Conservation (phyloP, 2,888 invertebrate species). For the Lepidocyrtinus sp. region DNA sequence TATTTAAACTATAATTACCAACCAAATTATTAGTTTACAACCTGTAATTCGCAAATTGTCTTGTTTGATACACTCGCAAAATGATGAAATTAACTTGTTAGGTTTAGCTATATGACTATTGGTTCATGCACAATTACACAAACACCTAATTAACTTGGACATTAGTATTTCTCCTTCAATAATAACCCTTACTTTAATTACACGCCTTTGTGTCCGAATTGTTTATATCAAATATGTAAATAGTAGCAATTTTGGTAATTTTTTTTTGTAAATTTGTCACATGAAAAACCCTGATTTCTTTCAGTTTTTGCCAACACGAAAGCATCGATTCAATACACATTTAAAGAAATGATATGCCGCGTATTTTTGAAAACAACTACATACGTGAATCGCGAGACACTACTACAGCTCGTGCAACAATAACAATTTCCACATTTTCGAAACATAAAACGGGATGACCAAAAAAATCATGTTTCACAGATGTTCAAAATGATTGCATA, state of each 20-base stretch:
- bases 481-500: no score
- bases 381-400: no score
- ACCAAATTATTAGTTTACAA: no score
- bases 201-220: background rate
- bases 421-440: no score
- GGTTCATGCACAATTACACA: background rate
- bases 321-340: background rate
- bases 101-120: background rate
- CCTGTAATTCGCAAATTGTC: no score
- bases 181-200: background rate
- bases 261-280: background rate
- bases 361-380: slow-evolving; percentile 5
- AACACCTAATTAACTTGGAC: background rate
- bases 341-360: background rate
- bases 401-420: no score
- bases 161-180: background rate
- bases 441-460: no score
- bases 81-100: no score
- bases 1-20: no score
- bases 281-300: slow-evolving; percentile 41
- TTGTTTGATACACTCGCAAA: no score
- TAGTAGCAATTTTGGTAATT: background rate
- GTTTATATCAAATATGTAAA: background rate
- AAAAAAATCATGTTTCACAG: no score
- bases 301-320: slow-evolving; percentile 35